Evolutionary conservation across 2,888 invertebrate genomes (phyloP), one percentile per base, ranked within the genome.

Genomic region (Schrankia costaestrigalis): DNA sequence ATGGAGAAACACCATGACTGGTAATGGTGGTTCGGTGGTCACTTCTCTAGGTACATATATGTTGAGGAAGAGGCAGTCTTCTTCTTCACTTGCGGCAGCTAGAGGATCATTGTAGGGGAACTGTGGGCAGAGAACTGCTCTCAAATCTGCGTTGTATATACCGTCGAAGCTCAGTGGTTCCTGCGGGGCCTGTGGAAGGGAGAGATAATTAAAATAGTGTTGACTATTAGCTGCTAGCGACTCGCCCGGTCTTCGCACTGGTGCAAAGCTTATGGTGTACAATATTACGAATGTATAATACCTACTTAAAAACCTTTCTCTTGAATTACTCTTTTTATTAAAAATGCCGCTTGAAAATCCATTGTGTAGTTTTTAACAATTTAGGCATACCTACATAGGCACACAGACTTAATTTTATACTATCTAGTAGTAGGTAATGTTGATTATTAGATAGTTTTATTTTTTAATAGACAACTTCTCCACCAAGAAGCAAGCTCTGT

Each of bases 1-100:
- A 12, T 90, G 90, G 1, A 90, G 66, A 45, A 70, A 86, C 0
- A 87, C 79, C 72, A 89, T 81, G 1, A 89, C 84, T 0, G 89
- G 88, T 2, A 72, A 73, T 1, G 70, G 61, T 1, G 56, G 40
- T 35, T 78, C 80, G 0, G 30, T 48, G 6, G 61, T 46, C 3
- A 54, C 49, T 1, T n/a, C n/a, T n/a, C n/a, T n/a, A n/a, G 88
- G 88, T 0, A 76, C 68, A 57, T 66, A 87, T 1, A 89, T 59
- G 50, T 88, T 89, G 0, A 89, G 61, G 25, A 81, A 72, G 0
- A 89, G 65, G 25, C 89, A 89, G 55, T 89, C 89, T 43, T 83
- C 84, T 13, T 72, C 82, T 13, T 84, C 85, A 35, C 85, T 84
- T 0, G 84, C 77, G 0, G 68, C 73, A 0, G 83, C 69, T 11